phyloP scores from a whole-genome alignment of 2,797 vertebrate genomes.

The Amazona finschi region DNA sequence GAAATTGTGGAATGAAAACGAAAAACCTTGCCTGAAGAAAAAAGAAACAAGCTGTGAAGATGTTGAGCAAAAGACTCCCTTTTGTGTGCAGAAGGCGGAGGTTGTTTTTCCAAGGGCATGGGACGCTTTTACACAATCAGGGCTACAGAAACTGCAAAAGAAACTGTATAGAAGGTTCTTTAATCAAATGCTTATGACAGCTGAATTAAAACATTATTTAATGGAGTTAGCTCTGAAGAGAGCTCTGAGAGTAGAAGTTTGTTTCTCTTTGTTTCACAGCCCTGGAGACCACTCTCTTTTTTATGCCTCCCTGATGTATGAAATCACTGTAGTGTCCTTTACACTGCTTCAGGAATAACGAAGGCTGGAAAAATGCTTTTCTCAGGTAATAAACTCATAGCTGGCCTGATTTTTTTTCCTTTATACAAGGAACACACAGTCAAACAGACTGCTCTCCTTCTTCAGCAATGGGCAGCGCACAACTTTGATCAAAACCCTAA shows the following conservation, averaged over 20 bases:
- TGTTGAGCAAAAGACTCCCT: neutral
- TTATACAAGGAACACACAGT: neutral
- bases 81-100: neutral
- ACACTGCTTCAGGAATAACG: neutral
- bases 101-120: constrained; percentile 5
- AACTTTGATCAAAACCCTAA: neutral
- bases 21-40: constrained; percentile 31
- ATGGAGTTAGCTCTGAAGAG: neutral
- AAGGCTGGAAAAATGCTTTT: constrained; percentile 32
- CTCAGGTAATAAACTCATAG: neutral
- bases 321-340: neutral
- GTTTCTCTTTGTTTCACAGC: constrained; percentile 18
- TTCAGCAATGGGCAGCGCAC: neutral
- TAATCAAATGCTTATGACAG: constrained; percentile 12
- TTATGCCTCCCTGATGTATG: neutral
- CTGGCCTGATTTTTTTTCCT: neutral
- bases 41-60: neutral
- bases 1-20: neutral
- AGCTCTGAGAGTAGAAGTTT: neutral
- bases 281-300: neutral
- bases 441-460: neutral
- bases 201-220: constrained; percentile 35
- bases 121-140: neutral
- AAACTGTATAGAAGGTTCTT: neutral
- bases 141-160: neutral